A percentile compares a stretch with the other conserved stretches of the same genome.
These are phyloP conservation scores for Chelmon rostratus DNA, from an alignment of 2,797 vertebrate genomes.

Conservation along the genomic window DNA sequence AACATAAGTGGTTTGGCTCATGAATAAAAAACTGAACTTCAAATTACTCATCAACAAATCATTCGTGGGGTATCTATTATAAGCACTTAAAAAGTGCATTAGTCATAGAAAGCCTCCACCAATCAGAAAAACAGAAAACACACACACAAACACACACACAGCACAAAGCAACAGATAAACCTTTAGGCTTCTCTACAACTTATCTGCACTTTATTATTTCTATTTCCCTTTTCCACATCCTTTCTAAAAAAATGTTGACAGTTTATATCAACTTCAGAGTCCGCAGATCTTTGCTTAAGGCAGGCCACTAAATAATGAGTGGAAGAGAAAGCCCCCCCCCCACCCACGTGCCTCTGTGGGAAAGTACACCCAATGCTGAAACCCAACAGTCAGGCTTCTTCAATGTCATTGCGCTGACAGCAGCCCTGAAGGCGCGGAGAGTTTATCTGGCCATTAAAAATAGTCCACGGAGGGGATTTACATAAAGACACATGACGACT, in stretches of 20 bases:
- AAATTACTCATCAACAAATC: slow-evolving; percentile 18
- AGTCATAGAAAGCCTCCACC: not conserved
- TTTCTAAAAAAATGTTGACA: slow-evolving; percentile 41
- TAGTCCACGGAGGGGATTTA: slow-evolving; percentile 31
- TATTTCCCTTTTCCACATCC: not conserved
- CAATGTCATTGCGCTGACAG: slow-evolving; percentile 48
- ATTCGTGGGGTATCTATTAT: slow-evolving; percentile 12
- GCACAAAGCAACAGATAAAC: not conserved
- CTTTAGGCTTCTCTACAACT: not conserved
- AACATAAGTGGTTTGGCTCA: slow-evolving; percentile 11
- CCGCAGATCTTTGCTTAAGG: slow-evolving; percentile 30
- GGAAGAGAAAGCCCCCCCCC: not conserved
- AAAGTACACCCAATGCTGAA: slow-evolving; percentile 24
- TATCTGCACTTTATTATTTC: slow-evolving; percentile 23
- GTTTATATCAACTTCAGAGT: slow-evolving; percentile 28
- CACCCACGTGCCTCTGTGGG: not conserved
- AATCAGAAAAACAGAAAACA: slow-evolving; percentile 8
- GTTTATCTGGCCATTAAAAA: slow-evolving; percentile 54
- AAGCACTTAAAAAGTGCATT: slow-evolving; percentile 26
- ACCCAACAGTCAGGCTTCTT: slow-evolving; percentile 28
- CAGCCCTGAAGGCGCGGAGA: slow-evolving; percentile 43
- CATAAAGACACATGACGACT: slow-evolving; percentile 34
- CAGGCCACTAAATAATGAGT: slow-evolving; percentile 43
- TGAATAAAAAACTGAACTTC: not conserved
- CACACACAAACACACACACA: not conserved